Evolutionary conservation across 2,113 vertebrate species (phyloP).

Genomic region (Sclerurus mexicanus): DNA sequence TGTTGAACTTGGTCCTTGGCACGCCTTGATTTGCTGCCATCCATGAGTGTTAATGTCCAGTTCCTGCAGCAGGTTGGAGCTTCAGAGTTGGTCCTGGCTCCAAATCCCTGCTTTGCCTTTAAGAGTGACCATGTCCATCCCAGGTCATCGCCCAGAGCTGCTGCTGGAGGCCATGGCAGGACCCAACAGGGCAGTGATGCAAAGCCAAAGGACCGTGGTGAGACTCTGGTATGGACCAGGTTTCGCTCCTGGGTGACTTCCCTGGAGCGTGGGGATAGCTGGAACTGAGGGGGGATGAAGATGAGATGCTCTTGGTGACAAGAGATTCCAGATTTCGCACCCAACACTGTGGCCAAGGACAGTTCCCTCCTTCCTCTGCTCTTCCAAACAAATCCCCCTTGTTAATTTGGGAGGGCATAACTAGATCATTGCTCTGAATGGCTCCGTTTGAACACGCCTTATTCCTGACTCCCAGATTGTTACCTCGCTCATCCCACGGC

Average conservation of each 20-base stretch:
- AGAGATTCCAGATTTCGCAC: background rate
- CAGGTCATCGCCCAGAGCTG: background rate
- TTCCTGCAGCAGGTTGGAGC: background rate
- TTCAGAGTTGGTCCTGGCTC: background rate
- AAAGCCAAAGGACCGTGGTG: background rate
- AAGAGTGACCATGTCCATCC: accelerated
- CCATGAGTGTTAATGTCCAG: accelerated
- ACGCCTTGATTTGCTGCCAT: background rate
- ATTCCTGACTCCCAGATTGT: constrained; percentile 1
- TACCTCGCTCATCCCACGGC: background rate
- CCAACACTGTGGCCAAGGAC: accelerated
- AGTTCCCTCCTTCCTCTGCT: background rate
- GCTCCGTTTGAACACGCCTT: background rate
- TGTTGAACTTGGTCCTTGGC: background rate
- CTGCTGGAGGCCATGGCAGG: background rate
- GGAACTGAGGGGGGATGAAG: background rate
- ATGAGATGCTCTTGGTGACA: background rate
- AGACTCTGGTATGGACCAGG: accelerated
- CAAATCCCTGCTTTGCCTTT: background rate
- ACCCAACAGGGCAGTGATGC: no score
- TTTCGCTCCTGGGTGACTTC: background rate
- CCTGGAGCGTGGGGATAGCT: background rate
- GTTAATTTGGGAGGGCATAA: background rate
- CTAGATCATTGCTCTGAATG: constrained; percentile 32
- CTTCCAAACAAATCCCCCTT: background rate